Conservation (phyloP, 2,888 invertebrate genomes). For the Lochmaea capreae region DNA sequence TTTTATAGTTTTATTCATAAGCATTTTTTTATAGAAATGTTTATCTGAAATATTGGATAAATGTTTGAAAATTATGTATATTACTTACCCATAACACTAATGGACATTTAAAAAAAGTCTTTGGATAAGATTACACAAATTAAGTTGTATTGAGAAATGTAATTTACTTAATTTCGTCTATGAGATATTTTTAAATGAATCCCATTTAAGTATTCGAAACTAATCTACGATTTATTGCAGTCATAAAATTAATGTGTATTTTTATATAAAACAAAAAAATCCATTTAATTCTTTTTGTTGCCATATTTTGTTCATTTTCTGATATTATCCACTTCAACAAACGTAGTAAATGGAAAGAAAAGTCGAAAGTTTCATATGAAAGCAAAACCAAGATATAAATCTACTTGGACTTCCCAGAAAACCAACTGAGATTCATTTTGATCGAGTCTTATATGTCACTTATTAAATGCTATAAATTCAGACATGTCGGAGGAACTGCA, state of each 20-base stretch:
- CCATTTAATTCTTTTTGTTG: too few species aligned
- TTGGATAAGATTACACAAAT: background rate
- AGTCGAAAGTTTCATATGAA: conserved; percentile 7
- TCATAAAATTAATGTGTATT: background rate
- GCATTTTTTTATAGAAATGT: background rate
- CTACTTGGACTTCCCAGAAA: conserved; percentile 11
- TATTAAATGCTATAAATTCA: conserved; percentile 49
- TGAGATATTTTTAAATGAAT: background rate
- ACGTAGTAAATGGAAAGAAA: background rate
- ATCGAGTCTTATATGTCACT: conserved; percentile 46
- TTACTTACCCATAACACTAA: background rate
- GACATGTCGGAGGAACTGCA: conserved; percentile 46
- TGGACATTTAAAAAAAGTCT: background rate
- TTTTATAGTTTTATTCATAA: background rate
- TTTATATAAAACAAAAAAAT: too few species aligned
- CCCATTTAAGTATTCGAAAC: background rate
- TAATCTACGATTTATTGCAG: background rate
- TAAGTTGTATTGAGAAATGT: background rate
- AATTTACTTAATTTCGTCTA: background rate
- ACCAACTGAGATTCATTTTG: conserved; percentile 42
- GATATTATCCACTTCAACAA: background rate
- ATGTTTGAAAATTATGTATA: background rate
- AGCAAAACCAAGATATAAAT: conserved; percentile 18
- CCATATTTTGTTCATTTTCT: too few species aligned
- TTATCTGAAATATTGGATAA: background rate